Evolutionary conservation across 2,888 invertebrate genomes (phyloP).

Genomic region (Melangyna quadrimaculata): DNA sequence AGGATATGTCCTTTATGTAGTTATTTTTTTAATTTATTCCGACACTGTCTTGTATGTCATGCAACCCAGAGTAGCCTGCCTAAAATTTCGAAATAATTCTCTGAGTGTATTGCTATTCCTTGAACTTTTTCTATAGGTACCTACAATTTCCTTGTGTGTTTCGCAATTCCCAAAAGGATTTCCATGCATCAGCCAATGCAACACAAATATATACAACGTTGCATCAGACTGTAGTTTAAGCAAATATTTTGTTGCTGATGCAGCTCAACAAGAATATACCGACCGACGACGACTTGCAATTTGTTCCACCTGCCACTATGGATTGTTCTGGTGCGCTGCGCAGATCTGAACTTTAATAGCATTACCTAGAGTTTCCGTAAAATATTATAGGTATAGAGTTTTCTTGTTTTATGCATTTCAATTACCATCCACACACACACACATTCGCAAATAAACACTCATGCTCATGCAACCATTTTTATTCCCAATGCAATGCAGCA

Average conservation of each 20-base stretch:
- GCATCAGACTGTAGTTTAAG: constrained; percentile 17
- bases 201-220: constrained; percentile 32
- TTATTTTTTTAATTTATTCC: background rate
- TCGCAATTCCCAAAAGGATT: constrained; percentile 44
- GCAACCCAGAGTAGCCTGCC: background rate
- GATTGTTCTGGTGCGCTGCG: constrained; percentile 48
- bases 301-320: constrained; percentile 42
- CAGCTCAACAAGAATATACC: background rate
- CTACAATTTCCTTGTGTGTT: constrained; percentile 8
- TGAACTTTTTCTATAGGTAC: constrained; percentile 37
- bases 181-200: background rate
- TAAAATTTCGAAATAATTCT: background rate
- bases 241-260: constrained; percentile 12
- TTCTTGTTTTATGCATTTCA: constrained; percentile 22
- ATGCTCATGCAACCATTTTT: background rate
- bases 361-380: constrained; percentile 45
- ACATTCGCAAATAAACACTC: background rate
- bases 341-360: constrained; percentile 52
- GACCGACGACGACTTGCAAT: background rate
- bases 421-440: background rate
- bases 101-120: constrained; percentile 34
- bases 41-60: background rate
- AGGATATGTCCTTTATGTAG: background rate
- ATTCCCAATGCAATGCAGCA: constrained; percentile 31
- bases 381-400: constrained; percentile 14